phyloP scores from a whole-genome alignment of 2,113 vertebrate species.

The Barnardius zonarius region DNA sequence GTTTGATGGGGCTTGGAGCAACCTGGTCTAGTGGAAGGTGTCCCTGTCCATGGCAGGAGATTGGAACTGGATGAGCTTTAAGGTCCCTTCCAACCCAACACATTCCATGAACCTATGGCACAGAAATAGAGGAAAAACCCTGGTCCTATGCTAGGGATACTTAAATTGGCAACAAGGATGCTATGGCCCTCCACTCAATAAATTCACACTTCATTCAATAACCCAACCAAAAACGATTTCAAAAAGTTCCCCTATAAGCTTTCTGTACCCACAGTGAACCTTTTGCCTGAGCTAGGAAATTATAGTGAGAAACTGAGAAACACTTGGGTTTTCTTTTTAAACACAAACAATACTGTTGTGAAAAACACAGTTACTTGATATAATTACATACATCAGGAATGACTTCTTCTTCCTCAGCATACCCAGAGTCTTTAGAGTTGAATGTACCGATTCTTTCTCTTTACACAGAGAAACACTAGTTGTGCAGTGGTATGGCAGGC shows the following conservation, averaged over 20 bases:
- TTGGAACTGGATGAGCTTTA: neutral
- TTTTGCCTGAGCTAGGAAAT: neutral
- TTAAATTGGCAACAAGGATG: neutral
- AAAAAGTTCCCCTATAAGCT: neutral
- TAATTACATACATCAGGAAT: neutral
- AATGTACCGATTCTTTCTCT: fast-evolving
- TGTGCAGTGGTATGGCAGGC: neutral
- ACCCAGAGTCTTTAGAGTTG: neutral
- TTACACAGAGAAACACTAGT: neutral
- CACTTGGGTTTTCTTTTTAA: neutral
- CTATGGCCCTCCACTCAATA: neutral
- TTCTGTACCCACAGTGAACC: neutral
- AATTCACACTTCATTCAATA: neutral
- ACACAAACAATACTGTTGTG: neutral
- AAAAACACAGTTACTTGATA: neutral
- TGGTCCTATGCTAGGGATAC: neutral
- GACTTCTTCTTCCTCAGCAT: neutral
- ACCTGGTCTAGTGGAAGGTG: neutral
- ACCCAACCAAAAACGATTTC: neutral
- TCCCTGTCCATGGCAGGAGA: neutral
- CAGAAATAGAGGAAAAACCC: neutral
- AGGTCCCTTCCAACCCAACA: neutral
- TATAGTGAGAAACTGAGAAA: neutral
- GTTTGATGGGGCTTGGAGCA: neutral
- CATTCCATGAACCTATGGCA: neutral